Base-by-base conservation (phyloP, 1,140 invertebrate species). In the Zaprionus kolodkinae region DNA sequence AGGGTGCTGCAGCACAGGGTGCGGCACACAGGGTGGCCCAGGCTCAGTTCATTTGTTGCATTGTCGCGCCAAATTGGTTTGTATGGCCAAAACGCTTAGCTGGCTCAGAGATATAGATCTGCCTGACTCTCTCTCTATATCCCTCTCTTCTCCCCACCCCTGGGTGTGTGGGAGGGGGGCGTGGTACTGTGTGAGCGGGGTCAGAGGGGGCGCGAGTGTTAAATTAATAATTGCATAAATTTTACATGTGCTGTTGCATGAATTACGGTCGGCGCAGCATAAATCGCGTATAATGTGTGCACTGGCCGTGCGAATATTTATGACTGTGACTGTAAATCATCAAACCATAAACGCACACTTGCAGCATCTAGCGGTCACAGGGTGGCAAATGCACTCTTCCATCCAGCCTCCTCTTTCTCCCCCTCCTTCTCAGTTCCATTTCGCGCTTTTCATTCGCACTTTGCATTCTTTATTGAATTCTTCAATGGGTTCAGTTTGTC, bases 171-270 rank as follows among this genome's bases (percentile, higher is more conserved):
- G 48, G 15, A 38, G 50, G 64, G 45, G 66, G 50, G 61, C n/a
- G n/a, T n/a, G n/a, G n/a, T n/a, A n/a, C 57, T 61, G 78, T 57
- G 62, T 66, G 84, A 78, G 84, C 84, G 84, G 27, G 27, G 21
- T 21, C 27, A 30, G 27, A 30, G 27, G 27, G 27, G 27, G 27
- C 62, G 62, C 69, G 84, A 78, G 84, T 87, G 84, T 87, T 87
- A 87, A 87, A 87, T 87, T 87, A 91, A 88, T 92, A 92, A 91
- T 92, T 92, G 81, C 90, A 92, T 91, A 87, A 91, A 92, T 91
- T 92, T 92, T 91, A 91, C 84, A 91, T 91, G 84, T 91, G 90
- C 83, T 91, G 90, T 81, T 88, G 81, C 84, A 91, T 92, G 84
- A 92, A 79, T 91, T 86, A 92, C 91, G 83, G 74, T 60, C 78